Percentiles rank a stretch among this genome's conserved stretches.
These are phyloP conservation scores for Wiebesia pumilae DNA, from an alignment of 1,140 invertebrate species.

Conservation along the genomic window DNA sequence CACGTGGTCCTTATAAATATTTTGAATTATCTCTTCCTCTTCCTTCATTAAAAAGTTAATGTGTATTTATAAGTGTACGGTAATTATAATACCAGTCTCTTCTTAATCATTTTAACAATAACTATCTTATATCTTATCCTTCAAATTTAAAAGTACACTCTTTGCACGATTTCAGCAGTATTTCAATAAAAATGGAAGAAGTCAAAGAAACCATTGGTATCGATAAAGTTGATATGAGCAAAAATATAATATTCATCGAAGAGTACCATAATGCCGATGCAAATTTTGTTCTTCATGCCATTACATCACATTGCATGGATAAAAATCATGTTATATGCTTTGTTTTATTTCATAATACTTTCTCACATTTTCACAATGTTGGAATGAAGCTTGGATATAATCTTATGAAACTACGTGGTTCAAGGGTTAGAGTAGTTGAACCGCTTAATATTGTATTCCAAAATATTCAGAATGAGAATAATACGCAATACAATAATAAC, in stretches of 20 bases:
- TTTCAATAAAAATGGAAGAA: constrained; percentile 40
- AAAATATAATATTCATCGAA: constrained; percentile 79
- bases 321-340: constrained; percentile 78
- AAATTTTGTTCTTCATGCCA: constrained; percentile 81
- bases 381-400: constrained; percentile 84
- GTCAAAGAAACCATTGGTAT: constrained; percentile 74
- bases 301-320: constrained; percentile 77
- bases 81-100: not conserved
- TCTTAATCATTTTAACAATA: not conserved
- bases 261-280: constrained; percentile 82
- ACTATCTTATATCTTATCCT: not conserved
- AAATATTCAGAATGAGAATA: constrained; percentile 59
- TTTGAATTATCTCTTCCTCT: not conserved
- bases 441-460: constrained; percentile 75
- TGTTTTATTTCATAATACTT: constrained; percentile 81
- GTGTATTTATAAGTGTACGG: not conserved
- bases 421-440: constrained; percentile 77
- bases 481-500: constrained; percentile 58
- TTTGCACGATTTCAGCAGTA: not conserved
- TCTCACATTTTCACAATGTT: constrained; percentile 83
- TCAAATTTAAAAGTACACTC: not conserved
- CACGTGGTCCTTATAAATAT: not conserved
- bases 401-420: constrained; percentile 76
- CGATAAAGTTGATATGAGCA: constrained; percentile 75
- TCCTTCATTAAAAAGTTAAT: not conserved